Percentiles rank a stretch among this genome's conserved stretches.
Evolutionary conservation across 2,888 invertebrate genomes (phyloP).

Genomic region (Heteropelma amictum): DNA sequence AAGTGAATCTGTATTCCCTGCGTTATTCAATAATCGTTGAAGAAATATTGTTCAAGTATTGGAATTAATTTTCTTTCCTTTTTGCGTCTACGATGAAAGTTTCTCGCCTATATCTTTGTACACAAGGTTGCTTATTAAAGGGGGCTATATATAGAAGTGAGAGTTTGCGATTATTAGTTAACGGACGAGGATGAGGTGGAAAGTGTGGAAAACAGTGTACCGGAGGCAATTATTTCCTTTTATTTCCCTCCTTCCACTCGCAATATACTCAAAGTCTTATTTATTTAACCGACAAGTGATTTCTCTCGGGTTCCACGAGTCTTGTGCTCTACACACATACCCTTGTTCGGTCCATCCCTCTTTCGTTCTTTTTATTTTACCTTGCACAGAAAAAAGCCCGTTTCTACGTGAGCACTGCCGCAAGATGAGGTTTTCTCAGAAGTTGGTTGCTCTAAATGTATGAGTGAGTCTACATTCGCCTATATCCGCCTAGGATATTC

Average conservation of each 20-base stretch:
- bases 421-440: constrained; percentile 39
- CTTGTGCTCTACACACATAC: constrained; percentile 11
- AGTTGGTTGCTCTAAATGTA: constrained; percentile 25
- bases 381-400: constrained; percentile 47
- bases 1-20: no score
- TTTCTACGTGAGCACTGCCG: constrained; percentile 25
- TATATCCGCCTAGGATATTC: constrained; percentile 18
- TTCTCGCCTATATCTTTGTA: neutral
- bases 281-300: constrained; percentile 54
- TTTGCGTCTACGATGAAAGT: neutral
- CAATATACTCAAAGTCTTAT: constrained; percentile 49
- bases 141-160: neutral
- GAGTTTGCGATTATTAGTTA: constrained; percentile 21
- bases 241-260: constrained; percentile 33
- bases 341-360: no score
- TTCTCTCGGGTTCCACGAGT: constrained; percentile 41
- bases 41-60: no score
- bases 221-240: constrained; percentile 34
- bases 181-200: constrained; percentile 2
- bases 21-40: no score
- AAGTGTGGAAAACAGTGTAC: constrained; percentile 24
- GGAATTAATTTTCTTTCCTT: no score
- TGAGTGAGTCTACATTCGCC: neutral
- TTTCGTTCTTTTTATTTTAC: constrained; percentile 42
- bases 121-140: neutral